Evolutionary conservation across 2,888 invertebrate genomes (phyloP).

Genomic region (Drosophila sordidula): DNA sequence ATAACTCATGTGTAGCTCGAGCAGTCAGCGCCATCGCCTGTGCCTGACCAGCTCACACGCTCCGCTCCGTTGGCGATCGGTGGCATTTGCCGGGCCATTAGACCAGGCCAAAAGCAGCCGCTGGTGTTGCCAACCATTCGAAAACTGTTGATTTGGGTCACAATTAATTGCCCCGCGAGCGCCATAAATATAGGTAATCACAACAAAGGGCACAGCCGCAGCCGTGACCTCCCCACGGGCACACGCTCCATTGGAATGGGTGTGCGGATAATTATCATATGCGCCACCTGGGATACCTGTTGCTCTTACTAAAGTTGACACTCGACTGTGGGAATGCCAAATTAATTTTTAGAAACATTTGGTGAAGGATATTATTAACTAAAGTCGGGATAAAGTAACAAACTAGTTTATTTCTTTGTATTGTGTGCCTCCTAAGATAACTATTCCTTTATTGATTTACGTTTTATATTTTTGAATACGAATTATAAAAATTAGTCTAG

Average conservation of each 20-base stretch:
- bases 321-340: constrained; percentile 17
- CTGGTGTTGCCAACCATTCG: constrained; percentile 66
- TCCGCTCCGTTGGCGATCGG: constrained; percentile 45
- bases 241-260: constrained; percentile 24
- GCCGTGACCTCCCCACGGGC: constrained; percentile 36
- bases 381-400: no score
- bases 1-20: constrained; percentile 67
- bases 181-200: constrained; percentile 82
- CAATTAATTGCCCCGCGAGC: constrained; percentile 82
- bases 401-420: no score
- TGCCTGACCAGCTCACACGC: constrained; percentile 24
- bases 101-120: constrained; percentile 38
- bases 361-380: neutral
- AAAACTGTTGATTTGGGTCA: constrained; percentile 75
- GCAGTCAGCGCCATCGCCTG: constrained; percentile 44
- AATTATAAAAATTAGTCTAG: no score
- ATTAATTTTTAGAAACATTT: neutral
- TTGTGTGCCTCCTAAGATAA: no score
- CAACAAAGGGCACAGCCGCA: constrained; percentile 69
- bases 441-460: no score
- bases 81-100: constrained; percentile 65
- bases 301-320: constrained; percentile 7
- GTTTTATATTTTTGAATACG: no score
- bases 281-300: constrained; percentile 35
- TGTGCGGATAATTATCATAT: constrained; percentile 34